Conservation (phyloP, 2,113 vertebrate genomes). For the Clupea harengus region DNA sequence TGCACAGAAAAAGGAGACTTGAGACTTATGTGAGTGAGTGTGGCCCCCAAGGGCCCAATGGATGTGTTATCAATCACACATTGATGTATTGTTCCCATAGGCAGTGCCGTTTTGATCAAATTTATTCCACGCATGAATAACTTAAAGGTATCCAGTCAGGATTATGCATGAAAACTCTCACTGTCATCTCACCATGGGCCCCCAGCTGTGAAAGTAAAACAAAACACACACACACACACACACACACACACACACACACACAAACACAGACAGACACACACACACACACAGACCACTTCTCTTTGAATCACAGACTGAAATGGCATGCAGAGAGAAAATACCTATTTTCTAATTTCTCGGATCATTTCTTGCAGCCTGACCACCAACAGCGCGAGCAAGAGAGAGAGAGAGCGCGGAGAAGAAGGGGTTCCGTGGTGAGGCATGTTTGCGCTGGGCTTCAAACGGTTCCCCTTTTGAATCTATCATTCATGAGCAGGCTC, state of each 20-base stretch:
- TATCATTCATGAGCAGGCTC: slow-evolving; percentile 21
- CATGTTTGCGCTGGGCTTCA: not conserved
- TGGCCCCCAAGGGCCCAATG: not conserved
- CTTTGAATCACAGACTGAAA: no score
- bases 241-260: not conserved
- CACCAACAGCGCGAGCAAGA: not conserved
- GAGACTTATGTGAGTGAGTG: not conserved
- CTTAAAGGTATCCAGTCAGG: not conserved
- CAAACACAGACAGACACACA: not conserved
- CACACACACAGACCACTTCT: not conserved
- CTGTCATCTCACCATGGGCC: not conserved
- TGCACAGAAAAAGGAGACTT: not conserved
- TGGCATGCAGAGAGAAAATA: no score
- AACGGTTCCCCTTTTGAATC: not conserved
- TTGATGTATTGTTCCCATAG: not conserved
- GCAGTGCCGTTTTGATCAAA: not conserved
- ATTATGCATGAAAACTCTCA: slow-evolving; percentile 5
- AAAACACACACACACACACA: not conserved
- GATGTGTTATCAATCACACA: not conserved
- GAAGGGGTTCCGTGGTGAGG: not conserved
- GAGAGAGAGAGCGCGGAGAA: not conserved
- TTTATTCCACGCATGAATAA: not conserved
- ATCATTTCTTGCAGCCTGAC: not conserved
- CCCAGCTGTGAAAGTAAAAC: not conserved
- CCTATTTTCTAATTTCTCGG: no score